A percentile compares a stretch with the other conserved stretches of the same genome.
phyloP scores from a whole-genome alignment of 2,113 vertebrate species.

The Tragelaphus scriptus region DNA sequence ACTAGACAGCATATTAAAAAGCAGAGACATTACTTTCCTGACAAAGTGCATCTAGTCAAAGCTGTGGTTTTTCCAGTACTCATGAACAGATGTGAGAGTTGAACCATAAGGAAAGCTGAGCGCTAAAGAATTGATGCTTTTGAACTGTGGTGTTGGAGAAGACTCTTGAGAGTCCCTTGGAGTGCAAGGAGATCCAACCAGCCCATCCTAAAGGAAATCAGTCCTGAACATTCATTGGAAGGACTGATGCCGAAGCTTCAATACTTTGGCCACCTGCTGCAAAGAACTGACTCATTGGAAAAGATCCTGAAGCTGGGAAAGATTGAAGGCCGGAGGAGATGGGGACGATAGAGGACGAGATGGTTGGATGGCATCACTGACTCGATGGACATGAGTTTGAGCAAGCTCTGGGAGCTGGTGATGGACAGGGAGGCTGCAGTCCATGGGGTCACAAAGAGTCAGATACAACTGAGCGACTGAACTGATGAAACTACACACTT shows the following conservation, averaged over 20 bases:
- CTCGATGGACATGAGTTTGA: not conserved
- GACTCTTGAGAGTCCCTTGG: not conserved
- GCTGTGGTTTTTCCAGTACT: not conserved
- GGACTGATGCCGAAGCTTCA: not conserved
- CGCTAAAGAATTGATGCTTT: not conserved
- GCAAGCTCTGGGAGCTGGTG: not conserved
- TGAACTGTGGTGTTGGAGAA: not conserved
- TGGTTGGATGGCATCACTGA: not conserved
- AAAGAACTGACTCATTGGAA: not conserved
- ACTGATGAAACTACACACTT: not conserved
- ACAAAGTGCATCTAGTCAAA: not conserved
- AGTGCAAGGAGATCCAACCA: not conserved
- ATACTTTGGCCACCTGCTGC: not conserved
- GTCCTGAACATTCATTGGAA: not conserved
- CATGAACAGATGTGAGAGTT: not conserved
- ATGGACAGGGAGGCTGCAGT: not conserved
- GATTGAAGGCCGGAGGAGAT: not conserved
- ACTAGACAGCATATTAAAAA: not conserved
- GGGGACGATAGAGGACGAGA: not conserved
- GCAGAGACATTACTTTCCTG: not conserved
- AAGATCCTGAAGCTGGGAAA: not conserved
- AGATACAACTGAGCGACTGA: fast-evolving
- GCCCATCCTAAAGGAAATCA: not conserved
- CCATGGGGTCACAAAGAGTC: not conserved
- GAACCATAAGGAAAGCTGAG: not conserved